Evolutionary conservation across 1,140 invertebrate species (phyloP).

Genomic region (Drosophila arawakana): DNA sequence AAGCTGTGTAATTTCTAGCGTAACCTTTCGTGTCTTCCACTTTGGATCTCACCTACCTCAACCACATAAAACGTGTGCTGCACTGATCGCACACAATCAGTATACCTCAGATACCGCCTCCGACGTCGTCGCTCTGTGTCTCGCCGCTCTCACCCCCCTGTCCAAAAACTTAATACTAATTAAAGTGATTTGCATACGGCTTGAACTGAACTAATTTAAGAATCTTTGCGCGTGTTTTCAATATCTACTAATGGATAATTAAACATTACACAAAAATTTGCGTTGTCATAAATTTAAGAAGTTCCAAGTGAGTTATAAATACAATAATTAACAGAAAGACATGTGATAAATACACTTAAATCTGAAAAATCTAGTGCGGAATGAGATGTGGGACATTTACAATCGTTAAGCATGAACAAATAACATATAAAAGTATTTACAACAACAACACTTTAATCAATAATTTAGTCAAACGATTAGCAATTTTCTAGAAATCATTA

Average conservation of each 20-base stretch:
- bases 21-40: constrained; percentile 9
- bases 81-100: constrained; percentile 44
- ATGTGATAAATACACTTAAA: too few species aligned
- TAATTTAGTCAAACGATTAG: too few species aligned
- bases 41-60: constrained; percentile 59
- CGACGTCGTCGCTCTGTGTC: constrained; percentile 10
- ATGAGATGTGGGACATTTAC: too few species aligned
- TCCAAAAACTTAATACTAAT: constrained; percentile 42
- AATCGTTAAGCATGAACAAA: too few species aligned
- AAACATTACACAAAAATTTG: not conserved
- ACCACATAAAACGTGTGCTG: constrained; percentile 64
- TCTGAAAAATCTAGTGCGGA: too few species aligned
- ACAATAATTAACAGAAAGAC: constrained; percentile 1
- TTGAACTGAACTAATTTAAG: constrained; percentile 20
- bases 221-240: constrained; percentile 8
- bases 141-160: not conserved
- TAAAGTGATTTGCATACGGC: constrained; percentile 50
- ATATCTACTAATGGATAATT: not conserved
- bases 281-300: not conserved
- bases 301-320: not conserved
- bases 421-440: too few species aligned
- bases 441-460: too few species aligned
- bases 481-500: too few species aligned
- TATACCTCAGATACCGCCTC: constrained; percentile 33
- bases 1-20: not conserved